These are phyloP conservation scores for Zosterops hypoxanthus DNA, from an alignment of 2,113 vertebrate species.

Conservation along the genomic window DNA sequence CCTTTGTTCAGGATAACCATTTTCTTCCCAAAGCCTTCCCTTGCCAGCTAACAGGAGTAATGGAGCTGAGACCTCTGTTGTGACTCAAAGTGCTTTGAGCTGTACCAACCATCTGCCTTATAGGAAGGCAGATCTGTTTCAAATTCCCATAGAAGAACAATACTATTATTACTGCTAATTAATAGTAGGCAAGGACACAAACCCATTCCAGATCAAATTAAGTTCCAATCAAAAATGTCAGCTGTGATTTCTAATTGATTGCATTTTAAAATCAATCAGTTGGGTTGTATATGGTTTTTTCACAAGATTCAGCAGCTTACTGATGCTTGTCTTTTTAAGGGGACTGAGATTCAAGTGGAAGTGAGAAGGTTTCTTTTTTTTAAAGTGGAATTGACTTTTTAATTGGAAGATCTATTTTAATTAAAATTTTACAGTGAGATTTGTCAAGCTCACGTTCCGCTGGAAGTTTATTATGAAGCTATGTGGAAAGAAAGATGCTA, in stretches of 20 bases:
- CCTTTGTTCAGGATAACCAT: neutral
- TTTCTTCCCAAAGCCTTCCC: neutral
- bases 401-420: slow-evolving; percentile 15
- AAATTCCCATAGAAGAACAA: slow-evolving; percentile 38
- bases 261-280: neutral
- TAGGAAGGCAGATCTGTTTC: neutral
- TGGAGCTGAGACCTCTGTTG: slow-evolving; percentile 6
- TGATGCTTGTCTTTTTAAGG: neutral
- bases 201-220: slow-evolving; percentile 12
- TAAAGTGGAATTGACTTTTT: neutral
- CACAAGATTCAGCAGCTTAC: neutral
- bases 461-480: slow-evolving; percentile 16
- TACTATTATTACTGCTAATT: slow-evolving; percentile 19
- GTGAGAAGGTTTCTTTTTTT: neutral
- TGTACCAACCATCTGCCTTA: neutral
- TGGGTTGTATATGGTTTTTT: neutral
- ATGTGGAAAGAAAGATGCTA: slow-evolving; percentile 9
- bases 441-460: neutral
- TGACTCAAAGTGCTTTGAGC: neutral
- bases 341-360: neutral
- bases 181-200: slow-evolving; percentile 5
- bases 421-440: neutral
- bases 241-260: slow-evolving; percentile 14
- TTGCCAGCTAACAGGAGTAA: neutral
- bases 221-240: neutral